Evolutionary conservation across 2,888 invertebrate genomes (phyloP).

Genomic region (Lithophane semibrunnea): DNA sequence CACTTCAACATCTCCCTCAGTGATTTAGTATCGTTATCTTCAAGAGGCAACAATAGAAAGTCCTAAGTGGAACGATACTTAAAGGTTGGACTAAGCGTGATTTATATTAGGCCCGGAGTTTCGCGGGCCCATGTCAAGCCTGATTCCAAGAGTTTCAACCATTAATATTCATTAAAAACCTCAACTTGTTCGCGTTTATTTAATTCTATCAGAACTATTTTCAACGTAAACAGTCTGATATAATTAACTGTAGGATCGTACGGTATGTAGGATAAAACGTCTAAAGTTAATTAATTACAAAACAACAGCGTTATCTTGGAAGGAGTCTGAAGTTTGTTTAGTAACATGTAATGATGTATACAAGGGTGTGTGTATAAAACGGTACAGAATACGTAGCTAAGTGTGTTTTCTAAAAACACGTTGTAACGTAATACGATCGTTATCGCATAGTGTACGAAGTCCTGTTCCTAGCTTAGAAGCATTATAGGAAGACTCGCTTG

Average conservation of each 20-base stretch:
- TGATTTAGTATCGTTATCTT: slow-evolving; percentile 59
- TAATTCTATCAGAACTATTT: slow-evolving; percentile 80
- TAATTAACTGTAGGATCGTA: slow-evolving; percentile 44
- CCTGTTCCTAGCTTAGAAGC: slow-evolving; percentile 21
- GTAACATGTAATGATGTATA: slow-evolving; percentile 30
- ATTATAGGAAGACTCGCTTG: slow-evolving; percentile 30
- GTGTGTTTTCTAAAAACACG: slow-evolving; percentile 21
- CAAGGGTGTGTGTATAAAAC: slow-evolving; percentile 22
- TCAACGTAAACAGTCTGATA: slow-evolving; percentile 48
- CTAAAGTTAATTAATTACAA: slow-evolving; percentile 55
- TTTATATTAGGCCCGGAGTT: slow-evolving; percentile 82
- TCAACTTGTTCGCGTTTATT: slow-evolving; percentile 83
- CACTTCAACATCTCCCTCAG: slow-evolving; percentile 32
- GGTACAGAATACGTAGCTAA: background rate
- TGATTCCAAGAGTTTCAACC: slow-evolving; percentile 83
- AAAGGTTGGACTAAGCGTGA: slow-evolving; percentile 80
- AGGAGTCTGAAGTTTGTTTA: slow-evolving; percentile 33
- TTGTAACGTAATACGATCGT: slow-evolving; percentile 5
- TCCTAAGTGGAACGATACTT: slow-evolving; percentile 74
- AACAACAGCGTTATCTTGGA: slow-evolving; percentile 42
- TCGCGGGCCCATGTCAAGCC: slow-evolving; percentile 81
- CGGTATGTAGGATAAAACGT: slow-evolving; percentile 41
- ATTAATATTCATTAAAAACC: slow-evolving; percentile 87
- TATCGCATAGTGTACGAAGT: slow-evolving; percentile 23
- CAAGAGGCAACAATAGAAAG: slow-evolving; percentile 68